Evolutionary conservation across 2,113 vertebrate genomes (phyloP), one percentile per base, ranked within the genome.

Genomic region (Malurus melanocephalus): DNA sequence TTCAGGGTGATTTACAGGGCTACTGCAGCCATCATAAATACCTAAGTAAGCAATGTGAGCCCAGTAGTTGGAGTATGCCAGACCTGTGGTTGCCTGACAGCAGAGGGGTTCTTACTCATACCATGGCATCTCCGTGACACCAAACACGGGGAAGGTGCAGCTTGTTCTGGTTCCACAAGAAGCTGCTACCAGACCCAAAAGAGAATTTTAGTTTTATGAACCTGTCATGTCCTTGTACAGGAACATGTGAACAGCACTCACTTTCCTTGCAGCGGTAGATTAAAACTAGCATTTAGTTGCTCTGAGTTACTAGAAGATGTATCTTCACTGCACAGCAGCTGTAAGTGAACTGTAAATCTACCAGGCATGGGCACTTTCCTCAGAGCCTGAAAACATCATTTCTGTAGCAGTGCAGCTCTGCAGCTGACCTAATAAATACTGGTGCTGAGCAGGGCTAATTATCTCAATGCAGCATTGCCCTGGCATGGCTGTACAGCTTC

Each of bases 351-450:
- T 87, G 78, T 72, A 92, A 90, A 87, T 61, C 55, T 14, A 40
- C 12, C 38, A 69, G 66, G 30, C 62, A 43, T 1, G 7, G 26
- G 43, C 78, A 87, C 51, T 38, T 88, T 68, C 59, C 71, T 51
- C 74, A 20, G 27, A 62, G 78, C 89, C 89, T 69, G 74, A 46
- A 94, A 88, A 61, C 32, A 53, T 75, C 0, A 24, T 43, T 87
- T 84, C 76, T 93, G 71, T 32, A 59, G 78, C 59, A 69, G 59
- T 21, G 17, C 38, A 92, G 89, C 67, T 92, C 91, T 87, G 84
- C 81, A 90, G 87, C 80, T 90, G 72, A 88, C 71, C 87, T 90
- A 89, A 94, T 90, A 93, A 90, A 85, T 59, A 49, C 33, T 73
- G 65, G 38, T 40, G 46, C 87, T 51, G 84, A 75, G 55, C 62